Conservation (phyloP, 2,888 invertebrate genomes). For the Pediacus dermestoides region DNA sequence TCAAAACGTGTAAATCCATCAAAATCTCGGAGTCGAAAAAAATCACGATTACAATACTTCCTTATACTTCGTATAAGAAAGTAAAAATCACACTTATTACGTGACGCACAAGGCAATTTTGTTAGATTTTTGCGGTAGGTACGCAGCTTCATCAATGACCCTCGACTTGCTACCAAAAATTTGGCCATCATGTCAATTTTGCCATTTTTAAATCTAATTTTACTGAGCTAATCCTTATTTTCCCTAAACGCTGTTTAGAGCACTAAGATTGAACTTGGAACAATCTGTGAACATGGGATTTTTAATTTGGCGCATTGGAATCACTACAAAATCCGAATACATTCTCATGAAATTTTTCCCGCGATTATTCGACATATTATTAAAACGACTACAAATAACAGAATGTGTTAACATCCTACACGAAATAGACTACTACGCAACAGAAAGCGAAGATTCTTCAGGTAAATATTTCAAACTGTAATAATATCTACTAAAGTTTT, state of each 20-base stretch:
- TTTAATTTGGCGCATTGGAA: conserved; percentile 42
- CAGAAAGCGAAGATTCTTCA: conserved; percentile 35
- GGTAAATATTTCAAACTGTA: neutral
- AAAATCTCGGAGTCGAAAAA: no score
- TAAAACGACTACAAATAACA: conserved; percentile 43
- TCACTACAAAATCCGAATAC: conserved; percentile 39
- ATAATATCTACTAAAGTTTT: neutral
- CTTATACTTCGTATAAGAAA: no score
- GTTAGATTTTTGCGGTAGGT: no score
- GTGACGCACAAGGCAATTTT: no score
- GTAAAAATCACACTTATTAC: no score
- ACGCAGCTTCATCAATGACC: conserved; percentile 5
- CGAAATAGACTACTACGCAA: conserved; percentile 42
- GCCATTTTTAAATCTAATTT: no score
- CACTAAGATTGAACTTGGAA: conserved; percentile 40
- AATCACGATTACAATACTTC: no score
- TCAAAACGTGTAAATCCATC: no score
- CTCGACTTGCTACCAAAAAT: no score
- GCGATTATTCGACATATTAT: conserved; percentile 42
- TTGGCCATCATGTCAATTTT: no score
- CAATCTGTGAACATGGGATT: conserved; percentile 48
- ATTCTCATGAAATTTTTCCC: conserved; percentile 45
- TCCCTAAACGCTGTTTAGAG: conserved; percentile 37
- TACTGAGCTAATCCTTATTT: conserved; percentile 8
- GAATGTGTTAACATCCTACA: conserved; percentile 49